phyloP scores from a whole-genome alignment of 2,797 vertebrate genomes.

The Squalus acanthias region DNA sequence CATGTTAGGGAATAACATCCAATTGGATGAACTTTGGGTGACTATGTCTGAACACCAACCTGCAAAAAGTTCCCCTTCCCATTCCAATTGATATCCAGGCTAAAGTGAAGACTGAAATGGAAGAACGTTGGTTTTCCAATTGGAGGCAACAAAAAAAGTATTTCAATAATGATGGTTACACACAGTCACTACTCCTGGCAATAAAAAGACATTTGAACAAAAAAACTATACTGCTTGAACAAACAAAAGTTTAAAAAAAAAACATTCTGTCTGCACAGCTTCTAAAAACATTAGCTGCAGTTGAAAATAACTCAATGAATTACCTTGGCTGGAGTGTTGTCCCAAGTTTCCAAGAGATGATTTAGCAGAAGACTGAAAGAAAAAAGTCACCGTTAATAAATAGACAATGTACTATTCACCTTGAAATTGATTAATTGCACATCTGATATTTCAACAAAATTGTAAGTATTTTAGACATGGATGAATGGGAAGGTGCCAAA shows the following conservation, averaged over 20 bases:
- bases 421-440: not conserved
- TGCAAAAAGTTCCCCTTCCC: not conserved
- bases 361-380: constrained; percentile 74
- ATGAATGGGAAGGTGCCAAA: not conserved
- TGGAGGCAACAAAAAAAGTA: not conserved
- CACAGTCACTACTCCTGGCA: not conserved
- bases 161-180: not conserved
- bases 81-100: not conserved
- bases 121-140: not conserved
- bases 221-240: not conserved
- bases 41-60: not conserved
- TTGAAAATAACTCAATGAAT: not conserved
- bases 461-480: not conserved
- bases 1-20: not conserved
- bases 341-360: constrained; percentile 75
- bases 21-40: not conserved
- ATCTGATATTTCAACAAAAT: not conserved
- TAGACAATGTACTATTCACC: not conserved
- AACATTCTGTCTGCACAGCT: not conserved
- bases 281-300: not conserved
- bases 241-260: not conserved
- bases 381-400: not conserved
- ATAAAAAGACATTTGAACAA: not conserved
- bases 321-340: constrained; percentile 74
- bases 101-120: not conserved